Conservation (phyloP, 2,797 vertebrate species). For the Yasuhikotakia modesta region DNA sequence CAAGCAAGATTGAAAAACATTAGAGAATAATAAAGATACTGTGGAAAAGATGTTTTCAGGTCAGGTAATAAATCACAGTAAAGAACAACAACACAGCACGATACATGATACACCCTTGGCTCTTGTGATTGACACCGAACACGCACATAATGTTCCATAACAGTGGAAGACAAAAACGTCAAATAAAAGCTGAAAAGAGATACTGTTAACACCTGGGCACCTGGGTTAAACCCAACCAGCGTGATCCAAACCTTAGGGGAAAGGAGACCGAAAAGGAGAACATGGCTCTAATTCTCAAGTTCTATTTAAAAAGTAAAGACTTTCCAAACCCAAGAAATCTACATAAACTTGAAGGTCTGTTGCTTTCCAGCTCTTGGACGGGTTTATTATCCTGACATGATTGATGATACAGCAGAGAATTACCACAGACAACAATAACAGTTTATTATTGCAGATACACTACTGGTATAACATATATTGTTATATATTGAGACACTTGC, state of each 20-base stretch:
- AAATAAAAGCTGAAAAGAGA: not conserved
- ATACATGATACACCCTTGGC: not conserved
- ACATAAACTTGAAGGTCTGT: too few relatives aligned
- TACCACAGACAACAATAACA: too few relatives aligned
- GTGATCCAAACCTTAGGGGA: conserved; percentile 1
- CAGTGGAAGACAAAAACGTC: not conserved
- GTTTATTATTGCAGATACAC: too few relatives aligned
- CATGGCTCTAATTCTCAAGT: not conserved
- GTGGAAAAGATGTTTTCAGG: not conserved
- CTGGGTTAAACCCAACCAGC: conserved; percentile 12
- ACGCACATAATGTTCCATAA: not conserved
- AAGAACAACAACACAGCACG: not conserved
- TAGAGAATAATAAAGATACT: not conserved
- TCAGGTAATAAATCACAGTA: not conserved
- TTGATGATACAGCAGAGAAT: too few relatives aligned
- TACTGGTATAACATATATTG: too few relatives aligned
- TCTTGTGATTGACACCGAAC: not conserved
- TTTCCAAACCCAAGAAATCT: too few relatives aligned
- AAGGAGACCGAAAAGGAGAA: conserved; percentile 2
- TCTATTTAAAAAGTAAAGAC: not conserved
- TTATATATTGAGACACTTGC: too few relatives aligned
- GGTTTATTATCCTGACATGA: too few relatives aligned
- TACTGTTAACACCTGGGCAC: not conserved
- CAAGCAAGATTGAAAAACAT: not conserved
- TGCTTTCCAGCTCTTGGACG: too few relatives aligned